Conservation (phyloP, 2,888 invertebrate genomes). For the Eupithecia vulgata region DNA sequence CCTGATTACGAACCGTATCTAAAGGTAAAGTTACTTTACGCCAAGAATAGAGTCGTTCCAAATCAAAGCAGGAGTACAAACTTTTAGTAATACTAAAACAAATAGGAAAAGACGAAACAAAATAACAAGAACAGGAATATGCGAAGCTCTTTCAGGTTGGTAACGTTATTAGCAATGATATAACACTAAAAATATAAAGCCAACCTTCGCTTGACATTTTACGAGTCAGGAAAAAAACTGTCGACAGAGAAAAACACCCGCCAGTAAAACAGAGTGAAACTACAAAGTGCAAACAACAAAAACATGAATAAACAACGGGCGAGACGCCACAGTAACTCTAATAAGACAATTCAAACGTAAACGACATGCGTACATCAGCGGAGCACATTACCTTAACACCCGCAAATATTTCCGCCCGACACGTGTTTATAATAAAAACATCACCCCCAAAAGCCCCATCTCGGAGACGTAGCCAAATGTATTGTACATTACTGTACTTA, state of each 20-base stretch:
- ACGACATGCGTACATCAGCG: conserved; percentile 64
- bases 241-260: conserved; percentile 14
- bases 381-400: conserved; percentile 65
- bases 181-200: conserved; percentile 10
- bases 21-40: conserved; percentile 8
- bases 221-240: conserved; percentile 2
- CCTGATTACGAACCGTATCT: conserved; percentile 17
- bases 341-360: conserved; percentile 63
- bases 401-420: conserved; percentile 72
- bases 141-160: not conserved
- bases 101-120: not conserved
- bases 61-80: not conserved
- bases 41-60: not conserved
- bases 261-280: conserved; percentile 31
- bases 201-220: conserved; percentile 12
- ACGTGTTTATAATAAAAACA: conserved; percentile 81
- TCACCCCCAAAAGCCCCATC: conserved; percentile 57
- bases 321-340: conserved; percentile 46
- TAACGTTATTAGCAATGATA: conserved; percentile 3
- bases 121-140: not conserved
- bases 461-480: conserved; percentile 46
- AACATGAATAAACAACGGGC: conserved; percentile 41
- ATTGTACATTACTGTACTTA: conserved; percentile 26
- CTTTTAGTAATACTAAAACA: not conserved
- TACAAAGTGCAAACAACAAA: conserved; percentile 42